Evolutionary conservation across 2,113 vertebrate species (phyloP).

Genomic region (Haliaeetus leucogaster): DNA sequence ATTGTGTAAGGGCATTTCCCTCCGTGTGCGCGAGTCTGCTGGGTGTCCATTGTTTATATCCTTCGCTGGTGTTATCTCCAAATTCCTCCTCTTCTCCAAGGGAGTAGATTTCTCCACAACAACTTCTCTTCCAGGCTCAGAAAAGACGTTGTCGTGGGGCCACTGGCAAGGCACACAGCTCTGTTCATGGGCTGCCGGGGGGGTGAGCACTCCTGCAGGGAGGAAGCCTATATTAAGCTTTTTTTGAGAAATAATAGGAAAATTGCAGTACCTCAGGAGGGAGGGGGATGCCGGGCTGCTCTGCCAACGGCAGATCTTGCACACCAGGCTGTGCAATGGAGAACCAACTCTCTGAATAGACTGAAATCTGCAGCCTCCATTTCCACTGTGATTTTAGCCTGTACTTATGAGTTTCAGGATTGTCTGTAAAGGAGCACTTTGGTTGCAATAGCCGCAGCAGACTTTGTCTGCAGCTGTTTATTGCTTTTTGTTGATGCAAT

Average conservation of each 20-base stretch:
- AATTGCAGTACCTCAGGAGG: background rate
- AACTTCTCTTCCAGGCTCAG: background rate
- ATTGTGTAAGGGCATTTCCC: conserved; percentile 8
- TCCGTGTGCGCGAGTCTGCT: rapidly evolving
- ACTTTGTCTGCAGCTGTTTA: conserved; percentile 11
- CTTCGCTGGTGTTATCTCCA: conserved; percentile 28
- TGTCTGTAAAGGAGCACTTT: background rate
- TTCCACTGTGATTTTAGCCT: background rate
- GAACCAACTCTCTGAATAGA: background rate
- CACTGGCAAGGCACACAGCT: background rate
- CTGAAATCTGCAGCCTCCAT: background rate
- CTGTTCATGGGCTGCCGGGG: background rate
- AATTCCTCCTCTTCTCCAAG: conserved; percentile 24
- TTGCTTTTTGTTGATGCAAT: background rate
- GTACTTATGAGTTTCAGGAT: background rate
- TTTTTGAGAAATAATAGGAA: background rate
- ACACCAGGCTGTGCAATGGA: rapidly evolving
- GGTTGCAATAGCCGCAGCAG: background rate
- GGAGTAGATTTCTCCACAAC: background rate
- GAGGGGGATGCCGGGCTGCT: background rate
- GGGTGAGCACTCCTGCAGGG: background rate
- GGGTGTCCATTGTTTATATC: conserved; percentile 33
- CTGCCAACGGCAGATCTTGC: background rate
- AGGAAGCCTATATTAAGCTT: background rate
- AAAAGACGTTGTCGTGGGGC: background rate